phyloP scores from a whole-genome alignment of 2,888 invertebrate species.

The Campopleginae sp. region DNA sequence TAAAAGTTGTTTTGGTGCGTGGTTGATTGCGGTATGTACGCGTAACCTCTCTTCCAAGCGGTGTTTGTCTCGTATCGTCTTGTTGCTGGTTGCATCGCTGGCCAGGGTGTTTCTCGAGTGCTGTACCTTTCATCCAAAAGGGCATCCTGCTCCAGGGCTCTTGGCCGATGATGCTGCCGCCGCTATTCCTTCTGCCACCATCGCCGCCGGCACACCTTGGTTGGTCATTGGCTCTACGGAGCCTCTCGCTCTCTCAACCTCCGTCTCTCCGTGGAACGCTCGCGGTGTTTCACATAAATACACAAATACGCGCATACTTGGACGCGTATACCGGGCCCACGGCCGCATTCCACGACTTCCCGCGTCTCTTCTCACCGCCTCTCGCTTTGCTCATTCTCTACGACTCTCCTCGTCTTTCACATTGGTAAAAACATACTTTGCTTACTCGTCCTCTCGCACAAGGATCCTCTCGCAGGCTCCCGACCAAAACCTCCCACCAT shows the following conservation, averaged over 20 bases:
- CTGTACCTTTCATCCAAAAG: slow-evolving; percentile 73
- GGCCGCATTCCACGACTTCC: slow-evolving; percentile 83
- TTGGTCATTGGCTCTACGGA: slow-evolving; percentile 81
- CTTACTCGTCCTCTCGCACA: slow-evolving; percentile 54
- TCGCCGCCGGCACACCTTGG: slow-evolving; percentile 79
- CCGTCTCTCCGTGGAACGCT: slow-evolving; percentile 68
- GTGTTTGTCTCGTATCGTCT: slow-evolving; percentile 1
- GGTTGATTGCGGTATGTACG: slow-evolving; percentile 2
- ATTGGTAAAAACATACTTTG: slow-evolving; percentile 51
- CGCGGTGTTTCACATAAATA: slow-evolving; percentile 83
- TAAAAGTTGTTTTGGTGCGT: slow-evolving; percentile 24
- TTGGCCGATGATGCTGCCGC: slow-evolving; percentile 60
- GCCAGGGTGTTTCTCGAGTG: slow-evolving; percentile 12
- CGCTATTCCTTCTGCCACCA: slow-evolving; percentile 41
- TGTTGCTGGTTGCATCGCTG: neutral
- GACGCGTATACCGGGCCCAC: slow-evolving; percentile 80
- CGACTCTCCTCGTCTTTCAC: slow-evolving; percentile 54
- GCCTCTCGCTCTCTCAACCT: slow-evolving; percentile 68
- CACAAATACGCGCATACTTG: slow-evolving; percentile 79
- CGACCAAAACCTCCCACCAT: slow-evolving; percentile 69
- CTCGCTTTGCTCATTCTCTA: slow-evolving; percentile 48
- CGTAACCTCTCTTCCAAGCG: neutral
- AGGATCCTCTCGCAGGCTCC: slow-evolving; percentile 41
- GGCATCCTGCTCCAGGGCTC: slow-evolving; percentile 70
- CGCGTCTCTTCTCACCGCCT: slow-evolving; percentile 65